These are phyloP conservation scores for Anguilla japonica DNA, from an alignment of 2,113 vertebrate genomes.

Conservation along the genomic window DNA sequence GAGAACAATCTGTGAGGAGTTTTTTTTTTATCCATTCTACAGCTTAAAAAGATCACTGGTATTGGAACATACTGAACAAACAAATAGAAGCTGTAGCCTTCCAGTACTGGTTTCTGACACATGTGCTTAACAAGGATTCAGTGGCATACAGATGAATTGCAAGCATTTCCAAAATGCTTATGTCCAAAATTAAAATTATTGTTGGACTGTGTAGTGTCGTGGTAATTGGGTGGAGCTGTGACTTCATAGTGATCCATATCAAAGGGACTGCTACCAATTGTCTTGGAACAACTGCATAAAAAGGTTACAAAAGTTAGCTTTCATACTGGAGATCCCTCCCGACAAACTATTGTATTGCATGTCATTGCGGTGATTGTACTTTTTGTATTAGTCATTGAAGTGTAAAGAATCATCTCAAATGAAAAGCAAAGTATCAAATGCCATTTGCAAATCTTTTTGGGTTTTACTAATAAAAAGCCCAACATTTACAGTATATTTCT, in stretches of 20 bases:
- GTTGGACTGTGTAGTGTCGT: too few relatives aligned
- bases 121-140: background rate
- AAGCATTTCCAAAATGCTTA: background rate
- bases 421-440: background rate
- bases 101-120: too few relatives aligned
- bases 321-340: slow-evolving; percentile 59
- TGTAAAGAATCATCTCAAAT: slow-evolving; percentile 43
- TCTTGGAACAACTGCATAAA: slow-evolving; percentile 46
- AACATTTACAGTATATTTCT: background rate
- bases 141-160: background rate
- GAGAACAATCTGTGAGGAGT: too few relatives aligned
- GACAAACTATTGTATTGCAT: slow-evolving; percentile 63
- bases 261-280: slow-evolving; percentile 49
- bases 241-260: too few relatives aligned
- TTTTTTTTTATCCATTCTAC: too few relatives aligned
- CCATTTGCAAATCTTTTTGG: background rate
- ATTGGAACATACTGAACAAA: too few relatives aligned
- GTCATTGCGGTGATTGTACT: slow-evolving; percentile 59
- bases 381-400: slow-evolving; percentile 48
- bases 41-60: too few relatives aligned
- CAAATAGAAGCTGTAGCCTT: too few relatives aligned
- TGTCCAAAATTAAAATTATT: background rate
- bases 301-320: slow-evolving; percentile 51
- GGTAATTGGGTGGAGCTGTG: too few relatives aligned
- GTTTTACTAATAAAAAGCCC: background rate